Conservation (phyloP, 2,113 vertebrate genomes). For the Garra rufa region DNA sequence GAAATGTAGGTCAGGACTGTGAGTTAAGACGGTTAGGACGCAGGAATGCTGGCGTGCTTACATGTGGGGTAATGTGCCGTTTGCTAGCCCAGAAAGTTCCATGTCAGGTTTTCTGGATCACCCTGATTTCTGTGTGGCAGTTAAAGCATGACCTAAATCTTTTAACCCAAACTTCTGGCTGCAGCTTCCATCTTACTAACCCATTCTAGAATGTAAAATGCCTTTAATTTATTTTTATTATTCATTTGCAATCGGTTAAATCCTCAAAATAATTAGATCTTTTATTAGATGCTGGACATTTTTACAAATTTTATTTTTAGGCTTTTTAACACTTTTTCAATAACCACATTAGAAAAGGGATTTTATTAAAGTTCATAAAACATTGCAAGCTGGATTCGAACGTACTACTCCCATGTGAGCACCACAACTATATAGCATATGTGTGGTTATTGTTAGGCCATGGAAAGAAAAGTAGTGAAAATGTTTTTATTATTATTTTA, state of each 20-base stretch:
- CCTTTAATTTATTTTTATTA: conserved; percentile 49
- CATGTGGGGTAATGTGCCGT: conserved; percentile 13
- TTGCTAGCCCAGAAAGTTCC: conserved; percentile 60
- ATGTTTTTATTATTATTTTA: not conserved
- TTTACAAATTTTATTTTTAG: conserved; percentile 17
- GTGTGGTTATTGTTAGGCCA: not conserved
- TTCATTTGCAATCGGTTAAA: conserved; percentile 63
- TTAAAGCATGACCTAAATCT: conserved; percentile 82
- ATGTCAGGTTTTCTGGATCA: conserved; percentile 72
- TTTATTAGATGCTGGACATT: conserved; percentile 48
- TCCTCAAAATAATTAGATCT: conserved; percentile 64
- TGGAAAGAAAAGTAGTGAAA: not conserved
- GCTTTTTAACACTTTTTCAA: not conserved
- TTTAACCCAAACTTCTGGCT: conserved; percentile 78
- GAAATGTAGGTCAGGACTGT: conserved; percentile 74
- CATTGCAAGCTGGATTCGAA: not conserved
- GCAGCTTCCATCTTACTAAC: conserved; percentile 56
- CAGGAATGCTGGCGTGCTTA: conserved; percentile 36
- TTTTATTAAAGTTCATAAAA: not conserved
- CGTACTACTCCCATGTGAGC: not conserved
- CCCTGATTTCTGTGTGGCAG: conserved; percentile 71
- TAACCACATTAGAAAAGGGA: not conserved
- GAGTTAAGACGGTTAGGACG: conserved; percentile 60
- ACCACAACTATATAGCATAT: not conserved
- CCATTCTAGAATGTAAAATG: conserved; percentile 70